Percentiles rank a stretch among this genome's conserved stretches.
These are phyloP conservation scores for Fabriciana adippe DNA, from an alignment of 2,888 invertebrate genomes.

Conservation along the genomic window DNA sequence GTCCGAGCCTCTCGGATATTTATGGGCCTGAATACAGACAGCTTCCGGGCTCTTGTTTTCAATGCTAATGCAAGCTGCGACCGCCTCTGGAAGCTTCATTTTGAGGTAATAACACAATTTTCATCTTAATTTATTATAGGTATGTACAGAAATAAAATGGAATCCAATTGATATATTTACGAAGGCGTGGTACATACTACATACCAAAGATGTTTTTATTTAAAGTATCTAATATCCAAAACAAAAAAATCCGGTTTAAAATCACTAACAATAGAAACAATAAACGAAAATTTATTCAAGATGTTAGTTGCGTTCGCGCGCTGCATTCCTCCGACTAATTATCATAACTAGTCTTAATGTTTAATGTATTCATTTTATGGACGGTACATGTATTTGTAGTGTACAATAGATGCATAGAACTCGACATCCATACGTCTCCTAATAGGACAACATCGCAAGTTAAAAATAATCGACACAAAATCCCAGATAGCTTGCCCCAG, in stretches of 20 bases:
- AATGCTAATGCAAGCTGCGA: conserved; percentile 1
- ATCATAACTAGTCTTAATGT: conserved; percentile 19
- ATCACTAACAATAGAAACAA: conserved; percentile 20
- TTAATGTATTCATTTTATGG: conserved; percentile 13
- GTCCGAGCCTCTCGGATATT: conserved; percentile 34
- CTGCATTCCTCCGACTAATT: conserved; percentile 18
- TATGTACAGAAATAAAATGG: not conserved
- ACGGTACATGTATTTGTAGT: conserved; percentile 5
- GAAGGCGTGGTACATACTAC: not conserved
- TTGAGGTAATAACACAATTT: not conserved
- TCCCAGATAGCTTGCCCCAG: no score
- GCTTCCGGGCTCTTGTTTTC: conserved; percentile 35
- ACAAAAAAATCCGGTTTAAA: conserved; percentile 9
- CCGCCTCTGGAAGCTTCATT: not conserved
- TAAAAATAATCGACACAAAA: no score
- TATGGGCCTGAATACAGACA: conserved; percentile 30
- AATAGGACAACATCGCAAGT: no score
- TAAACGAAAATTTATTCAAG: conserved; percentile 19
- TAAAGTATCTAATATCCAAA: conserved; percentile 6
- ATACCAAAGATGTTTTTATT: not conserved
- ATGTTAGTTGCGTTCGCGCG: conserved; percentile 14
- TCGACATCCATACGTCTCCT: not conserved
- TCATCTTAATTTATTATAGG: no score
- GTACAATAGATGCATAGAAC: conserved; percentile 3
- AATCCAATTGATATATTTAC: not conserved